Evolutionary conservation across 2,797 vertebrate genomes (phyloP).

Genomic region (Enteromius afrohamiltoni): DNA sequence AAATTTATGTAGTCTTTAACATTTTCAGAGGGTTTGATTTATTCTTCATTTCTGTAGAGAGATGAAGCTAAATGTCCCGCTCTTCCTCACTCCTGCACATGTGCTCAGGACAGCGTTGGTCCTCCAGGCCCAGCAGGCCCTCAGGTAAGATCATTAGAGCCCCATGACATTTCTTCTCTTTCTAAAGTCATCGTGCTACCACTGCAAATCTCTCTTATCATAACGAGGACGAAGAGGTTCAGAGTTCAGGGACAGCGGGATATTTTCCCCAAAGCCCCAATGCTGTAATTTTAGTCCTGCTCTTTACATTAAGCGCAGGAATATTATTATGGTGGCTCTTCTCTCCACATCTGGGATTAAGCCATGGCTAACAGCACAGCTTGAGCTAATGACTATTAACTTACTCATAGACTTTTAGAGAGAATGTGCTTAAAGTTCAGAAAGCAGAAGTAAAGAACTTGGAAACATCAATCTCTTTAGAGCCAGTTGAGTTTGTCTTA

Average conservation of each 20-base stretch:
- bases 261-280: conserved; percentile 32
- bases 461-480: conserved; percentile 62
- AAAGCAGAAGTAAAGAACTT: conserved; percentile 53
- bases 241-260: conserved; percentile 51
- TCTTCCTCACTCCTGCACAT: conserved; percentile 96
- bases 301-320: conserved; percentile 51
- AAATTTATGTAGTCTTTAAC: conserved; percentile 3
- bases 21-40: conserved; percentile 11
- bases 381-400: conserved; percentile 52
- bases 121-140: conserved; percentile 94
- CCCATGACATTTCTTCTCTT: conserved; percentile 46
- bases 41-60: conserved; percentile 78
- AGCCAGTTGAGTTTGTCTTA: conserved; percentile 65
- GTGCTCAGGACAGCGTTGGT: conserved; percentile 94
- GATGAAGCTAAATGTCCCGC: conserved; percentile 96
- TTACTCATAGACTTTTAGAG: conserved; percentile 32
- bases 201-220: conserved; percentile 56
- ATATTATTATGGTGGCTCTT: conserved; percentile 37
- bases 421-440: conserved; percentile 64
- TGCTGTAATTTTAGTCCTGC: conserved; percentile 45
- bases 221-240: conserved; percentile 48
- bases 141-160: conserved; percentile 80
- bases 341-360: conserved; percentile 46
- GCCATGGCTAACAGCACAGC: conserved; percentile 34
- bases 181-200: conserved; percentile 40